These are phyloP conservation scores for Bilobella aurantiaca DNA, from an alignment of 1,140 invertebrate species.

Conservation along the genomic window DNA sequence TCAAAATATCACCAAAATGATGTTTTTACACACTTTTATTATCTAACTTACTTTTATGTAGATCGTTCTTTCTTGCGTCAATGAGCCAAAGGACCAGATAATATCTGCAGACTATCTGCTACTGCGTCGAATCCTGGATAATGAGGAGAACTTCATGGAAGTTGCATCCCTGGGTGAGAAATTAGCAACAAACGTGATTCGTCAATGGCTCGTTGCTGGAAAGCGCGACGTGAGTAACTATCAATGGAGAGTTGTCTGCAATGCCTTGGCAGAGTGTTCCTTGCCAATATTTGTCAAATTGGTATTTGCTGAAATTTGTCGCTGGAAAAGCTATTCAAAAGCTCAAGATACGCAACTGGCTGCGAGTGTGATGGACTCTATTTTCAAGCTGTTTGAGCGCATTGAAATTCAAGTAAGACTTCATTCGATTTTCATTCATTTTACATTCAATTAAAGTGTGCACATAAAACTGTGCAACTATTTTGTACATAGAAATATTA, in stretches of 20 bases:
- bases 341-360: slow-evolving; percentile 82
- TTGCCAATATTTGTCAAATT: slow-evolving; percentile 95
- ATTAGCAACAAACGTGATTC: slow-evolving; percentile 83
- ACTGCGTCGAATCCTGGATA: slow-evolving; percentile 77
- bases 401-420: slow-evolving; percentile 73
- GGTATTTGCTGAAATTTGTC: slow-evolving; percentile 88
- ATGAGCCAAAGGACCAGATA: slow-evolving; percentile 71
- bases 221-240: slow-evolving; percentile 78
- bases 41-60: slow-evolving; percentile 39
- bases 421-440: not conserved
- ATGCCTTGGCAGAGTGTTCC: slow-evolving; percentile 85
- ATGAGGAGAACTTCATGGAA: slow-evolving; percentile 83
- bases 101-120: slow-evolving; percentile 78
- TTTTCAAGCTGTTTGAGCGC: slow-evolving; percentile 90
- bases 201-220: slow-evolving; percentile 89
- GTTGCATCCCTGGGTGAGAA: slow-evolving; percentile 83
- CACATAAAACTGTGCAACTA: no score
- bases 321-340: slow-evolving; percentile 93
- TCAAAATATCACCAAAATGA: no score
- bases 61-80: slow-evolving; percentile 81
- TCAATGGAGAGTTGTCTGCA: slow-evolving; percentile 88
- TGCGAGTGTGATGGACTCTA: slow-evolving; percentile 91
- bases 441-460: no score
- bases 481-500: not conserved
- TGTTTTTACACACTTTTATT: no score